Conservation (phyloP, 2,113 vertebrate species). For the Lutjanus erythropterus region DNA sequence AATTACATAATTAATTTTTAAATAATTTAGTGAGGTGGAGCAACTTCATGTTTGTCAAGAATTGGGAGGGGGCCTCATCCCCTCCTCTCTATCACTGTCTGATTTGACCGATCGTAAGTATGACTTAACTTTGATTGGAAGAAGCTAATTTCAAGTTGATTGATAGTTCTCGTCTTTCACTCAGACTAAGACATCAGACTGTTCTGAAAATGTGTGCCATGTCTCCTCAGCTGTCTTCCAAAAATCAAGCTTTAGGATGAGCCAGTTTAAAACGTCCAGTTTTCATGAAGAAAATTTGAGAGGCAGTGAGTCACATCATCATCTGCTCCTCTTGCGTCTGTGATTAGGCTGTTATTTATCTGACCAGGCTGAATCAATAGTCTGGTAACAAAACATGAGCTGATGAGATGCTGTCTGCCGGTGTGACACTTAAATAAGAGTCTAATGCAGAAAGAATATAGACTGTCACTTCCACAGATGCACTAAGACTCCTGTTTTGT, state of each 20-base stretch:
- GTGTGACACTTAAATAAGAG: background rate
- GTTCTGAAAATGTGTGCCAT: background rate
- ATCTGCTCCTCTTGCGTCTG: background rate
- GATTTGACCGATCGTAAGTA: no score
- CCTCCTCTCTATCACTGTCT: no score
- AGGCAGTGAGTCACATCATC: background rate
- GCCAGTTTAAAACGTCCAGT: background rate
- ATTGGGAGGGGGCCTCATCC: no score
- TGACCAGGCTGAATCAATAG: slow-evolving; percentile 21
- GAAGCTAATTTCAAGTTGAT: background rate
- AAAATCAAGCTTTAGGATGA: background rate
- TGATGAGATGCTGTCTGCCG: slow-evolving; percentile 21
- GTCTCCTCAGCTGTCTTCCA: background rate
- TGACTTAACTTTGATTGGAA: background rate
- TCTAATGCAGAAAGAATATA: background rate
- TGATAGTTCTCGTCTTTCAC: background rate
- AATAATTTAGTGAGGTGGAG: no score
- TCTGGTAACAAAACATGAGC: slow-evolving; percentile 36
- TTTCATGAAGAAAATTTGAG: background rate
- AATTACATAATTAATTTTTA: no score
- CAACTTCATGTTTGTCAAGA: no score
- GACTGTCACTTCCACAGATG: slow-evolving; percentile 13
- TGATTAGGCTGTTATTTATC: slow-evolving; percentile 24
- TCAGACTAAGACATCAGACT: no score
- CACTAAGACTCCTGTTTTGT: no score